Evolutionary conservation across 1,140 invertebrate species (phyloP).

Genomic region (Penaeus indicus): DNA sequence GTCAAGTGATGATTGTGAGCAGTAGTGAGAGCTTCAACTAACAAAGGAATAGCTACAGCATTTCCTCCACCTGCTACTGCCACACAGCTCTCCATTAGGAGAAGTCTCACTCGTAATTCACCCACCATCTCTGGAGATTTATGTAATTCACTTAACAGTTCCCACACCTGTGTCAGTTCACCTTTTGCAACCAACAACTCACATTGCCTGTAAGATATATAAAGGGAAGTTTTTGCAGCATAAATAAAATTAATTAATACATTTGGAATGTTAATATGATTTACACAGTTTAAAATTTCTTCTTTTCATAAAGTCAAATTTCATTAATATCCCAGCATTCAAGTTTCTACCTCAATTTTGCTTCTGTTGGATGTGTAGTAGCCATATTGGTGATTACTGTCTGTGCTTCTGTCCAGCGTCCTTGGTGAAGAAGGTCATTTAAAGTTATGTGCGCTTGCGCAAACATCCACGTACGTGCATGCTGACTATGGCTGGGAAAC

Average conservation of each 20-base stretch:
- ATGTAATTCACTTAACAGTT: conserved; percentile 38
- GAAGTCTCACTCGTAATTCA: conserved; percentile 44
- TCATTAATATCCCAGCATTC: too few relatives aligned
- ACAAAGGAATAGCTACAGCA: conserved; percentile 48
- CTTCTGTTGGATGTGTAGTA: conserved; percentile 43
- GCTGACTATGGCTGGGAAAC: conserved; percentile 44
- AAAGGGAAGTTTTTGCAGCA: too few relatives aligned
- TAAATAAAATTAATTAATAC: not conserved
- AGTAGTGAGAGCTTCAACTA: conserved; percentile 50
- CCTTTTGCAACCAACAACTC: conserved; percentile 47
- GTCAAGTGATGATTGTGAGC: conserved; percentile 43
- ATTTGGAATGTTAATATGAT: not conserved
- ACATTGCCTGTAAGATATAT: conserved; percentile 27
- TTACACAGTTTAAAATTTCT: too few relatives aligned
- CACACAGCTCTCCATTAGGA: conserved; percentile 52
- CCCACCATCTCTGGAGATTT: conserved; percentile 45
- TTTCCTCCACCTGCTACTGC: conserved; percentile 45
- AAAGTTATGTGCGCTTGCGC: conserved; percentile 42
- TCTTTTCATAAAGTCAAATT: too few relatives aligned
- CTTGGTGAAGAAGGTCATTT: conserved; percentile 38
- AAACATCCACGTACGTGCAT: conserved; percentile 55
- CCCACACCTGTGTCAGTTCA: conserved; percentile 45
- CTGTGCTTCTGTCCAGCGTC: conserved; percentile 52
- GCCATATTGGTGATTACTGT: conserved; percentile 48
- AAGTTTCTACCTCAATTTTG: conserved; percentile 40